phyloP scores from a whole-genome alignment of 2,888 invertebrate genomes.

The Buathra laborator region DNA sequence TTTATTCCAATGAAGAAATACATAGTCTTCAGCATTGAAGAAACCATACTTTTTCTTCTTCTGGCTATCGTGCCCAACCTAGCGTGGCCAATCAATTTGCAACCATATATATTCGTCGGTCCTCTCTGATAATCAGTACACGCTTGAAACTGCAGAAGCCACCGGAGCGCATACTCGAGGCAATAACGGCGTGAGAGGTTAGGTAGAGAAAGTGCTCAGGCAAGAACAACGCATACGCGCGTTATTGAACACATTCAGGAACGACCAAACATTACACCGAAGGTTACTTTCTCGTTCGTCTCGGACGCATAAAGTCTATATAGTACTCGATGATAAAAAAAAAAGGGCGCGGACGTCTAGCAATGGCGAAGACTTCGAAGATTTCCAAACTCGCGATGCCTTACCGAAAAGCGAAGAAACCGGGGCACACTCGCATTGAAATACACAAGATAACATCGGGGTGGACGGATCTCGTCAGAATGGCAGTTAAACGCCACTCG shows the following conservation, averaged over 20 bases:
- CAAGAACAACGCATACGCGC: constrained; percentile 29
- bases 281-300: constrained; percentile 32
- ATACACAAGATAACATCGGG: constrained; percentile 74
- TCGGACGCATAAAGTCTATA: constrained; percentile 35
- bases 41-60: background rate
- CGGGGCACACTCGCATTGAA: constrained; percentile 31
- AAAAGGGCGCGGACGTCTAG: constrained; percentile 10
- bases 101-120: background rate
- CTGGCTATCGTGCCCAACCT: background rate
- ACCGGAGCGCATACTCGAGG: background rate
- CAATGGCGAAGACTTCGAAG: constrained; percentile 1
- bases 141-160: constrained; percentile 8
- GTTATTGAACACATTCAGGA: constrained; percentile 21
- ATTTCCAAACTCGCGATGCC: constrained; percentile 11
- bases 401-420: constrained; percentile 22
- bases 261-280: background rate
- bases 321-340: constrained; percentile 43
- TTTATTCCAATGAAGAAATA: background rate
- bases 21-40: background rate
- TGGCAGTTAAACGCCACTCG: constrained; percentile 74
- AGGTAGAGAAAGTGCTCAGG: constrained; percentile 41
- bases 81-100: constrained; percentile 13
- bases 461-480: constrained; percentile 73
- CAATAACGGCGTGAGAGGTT: constrained; percentile 33
- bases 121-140: background rate